Evolutionary conservation across 2,797 vertebrate species (phyloP), one percentile per base, ranked within the genome.

Genomic region (Anguilla obscura): DNA sequence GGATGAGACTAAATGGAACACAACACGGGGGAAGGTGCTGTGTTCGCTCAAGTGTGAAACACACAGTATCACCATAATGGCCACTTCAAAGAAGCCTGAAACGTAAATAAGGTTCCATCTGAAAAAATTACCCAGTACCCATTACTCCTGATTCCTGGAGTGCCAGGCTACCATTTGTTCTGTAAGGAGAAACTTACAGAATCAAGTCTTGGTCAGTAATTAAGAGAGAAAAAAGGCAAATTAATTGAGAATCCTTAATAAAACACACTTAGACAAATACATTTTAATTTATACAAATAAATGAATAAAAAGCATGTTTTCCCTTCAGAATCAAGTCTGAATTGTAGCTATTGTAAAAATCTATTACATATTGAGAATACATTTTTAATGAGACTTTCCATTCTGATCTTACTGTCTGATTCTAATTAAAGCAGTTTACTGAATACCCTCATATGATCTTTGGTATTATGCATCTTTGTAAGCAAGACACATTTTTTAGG

Each of bases 51-150:
- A 58, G 45, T 79, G 52, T 56, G 21, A n/a, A 87, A 30, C 69
- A 79, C 66, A 74, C 52, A 21, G n/a, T 16, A 54, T 66, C 50
- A 24, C 48, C 30, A 21, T 87, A 69, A 87, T 76, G 48, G 40
- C 69, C 86, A 56, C 71, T 58, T 58, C 50, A 56, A n/a, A 79
- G 50, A 24, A 66, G 69, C 48, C 86, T 52, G 50, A 45, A 80
- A 87, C 71, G 58, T 87, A 79, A 58, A 80, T 48, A 87, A 87
- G 71, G 86, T 40, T 87, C 33, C 30, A 82, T 87, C 80, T 40
- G 50, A 80, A 80, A 45, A 80, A 87, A 87, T 54, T 58, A 45
- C 48, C 71, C 10, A 54, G 50, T 36, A 12, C 52, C 80, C 71
- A 58, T 56, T 87, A 58, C 52, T 80, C 63, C 56, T 63, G 33